Percentiles rank a stretch among this genome's conserved stretches.
These are phyloP conservation scores for Anguilla obscura DNA, from an alignment of 2,797 vertebrate genomes.

Conservation along the genomic window DNA sequence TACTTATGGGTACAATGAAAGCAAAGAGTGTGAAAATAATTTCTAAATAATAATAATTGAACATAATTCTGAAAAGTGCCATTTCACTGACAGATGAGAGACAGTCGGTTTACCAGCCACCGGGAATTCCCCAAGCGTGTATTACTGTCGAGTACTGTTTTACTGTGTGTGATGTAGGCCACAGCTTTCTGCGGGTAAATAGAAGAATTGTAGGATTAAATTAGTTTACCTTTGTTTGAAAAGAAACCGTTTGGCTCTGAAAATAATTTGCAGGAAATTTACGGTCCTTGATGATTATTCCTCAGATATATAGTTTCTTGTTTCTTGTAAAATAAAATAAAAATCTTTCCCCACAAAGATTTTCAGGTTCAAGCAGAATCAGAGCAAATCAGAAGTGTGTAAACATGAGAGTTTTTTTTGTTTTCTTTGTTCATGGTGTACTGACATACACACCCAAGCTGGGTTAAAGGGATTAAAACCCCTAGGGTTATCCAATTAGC, in stretches of 20 bases:
- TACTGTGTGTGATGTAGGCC: background rate
- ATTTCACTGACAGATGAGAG: background rate
- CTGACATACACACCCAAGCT: slow-evolving; percentile 13
- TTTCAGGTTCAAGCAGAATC: background rate
- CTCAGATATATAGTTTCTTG: background rate
- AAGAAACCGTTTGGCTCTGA: background rate
- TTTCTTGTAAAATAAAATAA: no score
- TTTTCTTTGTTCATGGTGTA: background rate
- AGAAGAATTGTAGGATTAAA: background rate
- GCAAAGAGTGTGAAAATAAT: background rate
- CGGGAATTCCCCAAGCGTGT: background rate
- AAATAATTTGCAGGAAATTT: background rate
- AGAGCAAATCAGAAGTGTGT: background rate
- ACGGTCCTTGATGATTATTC: background rate
- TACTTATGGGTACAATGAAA: background rate
- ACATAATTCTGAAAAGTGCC: no score
- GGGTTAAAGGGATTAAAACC: slow-evolving; percentile 62
- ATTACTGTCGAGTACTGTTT: background rate
- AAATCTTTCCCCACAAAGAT: background rate
- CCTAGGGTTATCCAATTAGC: slow-evolving; percentile 58
- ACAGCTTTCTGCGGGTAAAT: background rate
- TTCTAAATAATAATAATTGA: background rate
- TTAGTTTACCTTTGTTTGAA: background rate
- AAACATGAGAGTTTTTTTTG: background rate
- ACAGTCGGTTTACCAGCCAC: background rate